Base-by-base conservation (phyloP, 2,797 vertebrate species). In the Poecilia gillii region DNA sequence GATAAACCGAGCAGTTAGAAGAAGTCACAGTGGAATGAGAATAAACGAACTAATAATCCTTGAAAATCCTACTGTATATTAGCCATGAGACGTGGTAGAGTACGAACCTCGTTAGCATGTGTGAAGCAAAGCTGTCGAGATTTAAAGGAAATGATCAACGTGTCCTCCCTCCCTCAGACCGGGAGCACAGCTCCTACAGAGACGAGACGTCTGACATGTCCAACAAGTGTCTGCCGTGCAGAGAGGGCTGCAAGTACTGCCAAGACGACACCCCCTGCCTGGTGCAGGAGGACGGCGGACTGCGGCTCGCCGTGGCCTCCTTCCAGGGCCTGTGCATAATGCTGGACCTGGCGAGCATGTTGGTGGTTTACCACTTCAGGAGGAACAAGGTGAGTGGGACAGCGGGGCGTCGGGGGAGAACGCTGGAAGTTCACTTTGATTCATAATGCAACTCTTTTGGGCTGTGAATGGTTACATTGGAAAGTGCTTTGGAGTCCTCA, bases 281-380 rank as follows among this genome's bases (percentile, higher is more conserved):
- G 92, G 97, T 96, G 51, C 97, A 96, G 93, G 96, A 97, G 89
- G 97, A 98, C 82, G 93, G 96, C 2, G 95, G 96, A 9, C 96
- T 99, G 66, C 94, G 98, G 36, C 96, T 98, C 25, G 95, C 97
- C 5, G 96, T 98, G 93, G 96, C 97, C 96, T 97, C 97, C 59
- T 97, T 99, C 94, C 98, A 99, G 95, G 96, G 95, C 0, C 94
- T 99, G 85, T 99, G 97, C 89, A 96, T 99, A 97, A 94, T 98
- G 88, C 91, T 96, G 88, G 92, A 94, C 89, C 83, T 95, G 86
- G 94, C 96, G 90, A 2, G 95, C 96, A 96, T 99, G 98, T 92
- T 98, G 78, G 91, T 97, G 66, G 96, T 98, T 91, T 99, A 99
- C 96, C 97, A 96, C 89, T 97, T 97, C 90, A 97, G 97, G 89